Percentiles rank a stretch among this genome's conserved stretches.
These are phyloP conservation scores for Listrodromus nycthemerus DNA, from an alignment of 2,888 invertebrate species.

Conservation along the genomic window DNA sequence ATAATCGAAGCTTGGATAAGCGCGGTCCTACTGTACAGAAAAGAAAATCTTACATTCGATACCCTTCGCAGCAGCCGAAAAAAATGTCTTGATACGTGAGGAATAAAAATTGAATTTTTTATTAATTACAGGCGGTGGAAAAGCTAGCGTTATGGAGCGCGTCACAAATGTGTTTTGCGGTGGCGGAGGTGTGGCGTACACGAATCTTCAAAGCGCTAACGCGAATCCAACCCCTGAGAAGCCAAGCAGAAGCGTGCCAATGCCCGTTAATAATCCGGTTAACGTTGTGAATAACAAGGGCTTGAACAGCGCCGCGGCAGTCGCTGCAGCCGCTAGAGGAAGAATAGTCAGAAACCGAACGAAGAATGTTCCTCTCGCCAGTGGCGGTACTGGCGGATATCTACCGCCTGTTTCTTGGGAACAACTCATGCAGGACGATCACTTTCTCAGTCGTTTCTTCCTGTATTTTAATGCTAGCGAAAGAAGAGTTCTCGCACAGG, in stretches of 20 bases:
- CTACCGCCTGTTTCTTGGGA: conserved; percentile 86
- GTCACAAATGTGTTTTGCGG: conserved; percentile 95
- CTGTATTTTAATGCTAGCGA: conserved; percentile 92
- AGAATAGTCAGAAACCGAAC: conserved; percentile 76
- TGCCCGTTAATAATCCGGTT: conserved; percentile 74
- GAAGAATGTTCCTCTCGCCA: conserved; percentile 75
- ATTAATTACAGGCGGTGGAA: conserved; percentile 83
- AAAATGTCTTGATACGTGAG: neutral
- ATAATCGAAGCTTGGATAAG: no score
- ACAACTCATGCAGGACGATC: conserved; percentile 93
- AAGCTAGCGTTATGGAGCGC: conserved; percentile 93
- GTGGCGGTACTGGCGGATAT: conserved; percentile 78
- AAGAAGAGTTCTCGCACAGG: conserved; percentile 91
- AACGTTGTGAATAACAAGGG: conserved; percentile 78
- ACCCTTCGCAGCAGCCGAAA: neutral
- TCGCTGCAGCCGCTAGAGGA: conserved; percentile 61
- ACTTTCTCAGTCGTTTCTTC: conserved; percentile 94
- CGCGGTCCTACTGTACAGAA: neutral
- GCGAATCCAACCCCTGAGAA: conserved; percentile 80
- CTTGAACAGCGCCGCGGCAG: conserved; percentile 72
- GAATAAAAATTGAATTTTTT: conserved; percentile 19
- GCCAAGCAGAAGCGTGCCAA: conserved; percentile 80
- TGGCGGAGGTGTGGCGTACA: conserved; percentile 87
- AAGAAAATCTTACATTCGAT: conserved; percentile 11
- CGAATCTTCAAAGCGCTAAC: conserved; percentile 80